phyloP scores from a whole-genome alignment of 2,113 vertebrate genomes.

The Microcebus ravelobensis region DNA sequence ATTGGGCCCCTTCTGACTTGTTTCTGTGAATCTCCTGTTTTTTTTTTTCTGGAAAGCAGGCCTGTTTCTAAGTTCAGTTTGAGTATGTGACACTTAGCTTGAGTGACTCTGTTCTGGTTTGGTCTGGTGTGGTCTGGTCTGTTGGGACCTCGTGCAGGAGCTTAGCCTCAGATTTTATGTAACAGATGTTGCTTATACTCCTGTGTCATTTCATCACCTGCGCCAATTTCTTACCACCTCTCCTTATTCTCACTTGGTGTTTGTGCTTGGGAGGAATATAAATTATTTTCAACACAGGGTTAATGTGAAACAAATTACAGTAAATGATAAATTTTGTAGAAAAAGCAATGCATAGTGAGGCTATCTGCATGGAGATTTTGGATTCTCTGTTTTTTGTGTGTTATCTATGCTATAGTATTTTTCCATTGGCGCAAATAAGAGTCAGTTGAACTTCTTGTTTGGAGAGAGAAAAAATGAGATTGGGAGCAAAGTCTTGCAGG shows the following conservation, averaged over 20 bases:
- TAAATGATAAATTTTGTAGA: conserved; percentile 5
- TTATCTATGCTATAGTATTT: not conserved
- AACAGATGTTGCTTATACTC: not conserved
- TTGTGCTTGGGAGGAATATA: conserved; percentile 6
- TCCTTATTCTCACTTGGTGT: not conserved
- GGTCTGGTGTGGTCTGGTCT: not conserved
- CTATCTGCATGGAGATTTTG: conserved; percentile 34
- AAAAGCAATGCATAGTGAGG: not conserved
- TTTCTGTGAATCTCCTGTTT: not conserved
- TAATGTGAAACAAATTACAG: not conserved
- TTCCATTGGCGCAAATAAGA: conserved; percentile 27
- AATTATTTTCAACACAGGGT: not conserved
- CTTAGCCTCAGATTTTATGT: not conserved
- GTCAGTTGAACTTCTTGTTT: conserved; percentile 37
- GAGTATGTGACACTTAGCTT: not conserved
- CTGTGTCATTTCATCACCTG: not conserved
- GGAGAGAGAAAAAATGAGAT: conserved; percentile 41
- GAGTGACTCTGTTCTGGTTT: not conserved
- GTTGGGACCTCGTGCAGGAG: not conserved
- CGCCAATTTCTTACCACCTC: not conserved
- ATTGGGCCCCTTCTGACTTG: not conserved
- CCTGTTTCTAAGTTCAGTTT: not conserved
- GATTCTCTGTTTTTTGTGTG: conserved; percentile 25
- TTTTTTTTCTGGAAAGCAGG: not conserved
- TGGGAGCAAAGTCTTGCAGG: conserved; percentile 31